A percentile compares a stretch with the other conserved stretches of the same genome.
Conservation (phyloP, 2,113 vertebrate genomes). For the Synchiropus splendidus region DNA sequence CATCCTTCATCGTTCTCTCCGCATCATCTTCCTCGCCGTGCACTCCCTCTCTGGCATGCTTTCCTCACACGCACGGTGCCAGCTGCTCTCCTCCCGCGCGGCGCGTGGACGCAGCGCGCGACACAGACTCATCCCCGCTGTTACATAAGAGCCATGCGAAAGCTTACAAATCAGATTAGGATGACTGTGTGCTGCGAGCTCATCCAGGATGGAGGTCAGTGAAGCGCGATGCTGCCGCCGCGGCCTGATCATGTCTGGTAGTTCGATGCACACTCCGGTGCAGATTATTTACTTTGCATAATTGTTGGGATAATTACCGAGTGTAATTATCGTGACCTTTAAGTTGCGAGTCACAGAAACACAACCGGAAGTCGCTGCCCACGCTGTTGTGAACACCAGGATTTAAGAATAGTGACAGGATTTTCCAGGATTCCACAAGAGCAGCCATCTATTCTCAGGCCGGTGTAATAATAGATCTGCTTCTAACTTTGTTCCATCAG, state of each 20-base stretch:
- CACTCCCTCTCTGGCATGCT: slow-evolving; percentile 8
- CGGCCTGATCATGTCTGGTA: slow-evolving; percentile 5
- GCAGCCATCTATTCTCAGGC: slow-evolving; percentile 11
- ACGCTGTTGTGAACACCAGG: neutral
- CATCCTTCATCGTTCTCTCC: slow-evolving; percentile 27
- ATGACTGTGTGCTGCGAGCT: slow-evolving; percentile 25
- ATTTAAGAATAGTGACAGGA: slow-evolving; percentile 17
- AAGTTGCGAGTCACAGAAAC: too few relatives aligned
- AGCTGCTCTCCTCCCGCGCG: slow-evolving; percentile 26
- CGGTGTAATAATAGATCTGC: neutral
- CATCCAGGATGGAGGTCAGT: slow-evolving; percentile 37
- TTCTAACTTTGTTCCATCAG: too few relatives aligned
- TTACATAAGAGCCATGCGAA: slow-evolving; percentile 55
- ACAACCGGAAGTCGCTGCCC: too few relatives aligned
- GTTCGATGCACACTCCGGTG: neutral
- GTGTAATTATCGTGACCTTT: too few relatives aligned
- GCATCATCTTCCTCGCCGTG: slow-evolving; percentile 11
- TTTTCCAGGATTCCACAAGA: slow-evolving; percentile 25
- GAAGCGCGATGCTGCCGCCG: slow-evolving; percentile 25
- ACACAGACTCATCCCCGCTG: slow-evolving; percentile 35
- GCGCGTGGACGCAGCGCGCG: slow-evolving; percentile 18
- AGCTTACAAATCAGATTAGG: slow-evolving; percentile 56
- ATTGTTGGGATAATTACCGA: too few relatives aligned
- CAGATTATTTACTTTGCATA: too few relatives aligned
- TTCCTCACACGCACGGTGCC: slow-evolving; percentile 17